These are phyloP conservation scores for Zosterops hypoxanthus DNA, from an alignment of 2,113 vertebrate species.

Conservation along the genomic window DNA sequence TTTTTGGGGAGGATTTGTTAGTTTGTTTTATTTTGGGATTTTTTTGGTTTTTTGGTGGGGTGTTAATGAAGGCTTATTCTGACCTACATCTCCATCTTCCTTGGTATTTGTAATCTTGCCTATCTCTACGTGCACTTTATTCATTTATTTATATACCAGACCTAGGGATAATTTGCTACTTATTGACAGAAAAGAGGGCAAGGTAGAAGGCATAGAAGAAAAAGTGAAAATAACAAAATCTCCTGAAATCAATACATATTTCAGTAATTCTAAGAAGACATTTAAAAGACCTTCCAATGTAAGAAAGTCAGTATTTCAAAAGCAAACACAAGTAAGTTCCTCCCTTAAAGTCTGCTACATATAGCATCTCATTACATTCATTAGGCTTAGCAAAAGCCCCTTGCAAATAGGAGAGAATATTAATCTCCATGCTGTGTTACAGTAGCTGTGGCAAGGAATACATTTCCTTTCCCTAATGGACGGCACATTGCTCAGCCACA, in stretches of 20 bases:
- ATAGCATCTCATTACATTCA: not conserved
- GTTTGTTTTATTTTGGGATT: not conserved
- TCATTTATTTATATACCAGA: not conserved
- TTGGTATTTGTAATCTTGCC: not conserved
- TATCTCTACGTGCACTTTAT: rapidly evolving
- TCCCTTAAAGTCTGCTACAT: not conserved
- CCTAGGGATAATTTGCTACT: not conserved
- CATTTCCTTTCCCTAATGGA: not conserved
- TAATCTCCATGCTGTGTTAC: not conserved
- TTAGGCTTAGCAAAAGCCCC: not conserved
- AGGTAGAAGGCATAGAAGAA: not conserved
- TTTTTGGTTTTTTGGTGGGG: not conserved
- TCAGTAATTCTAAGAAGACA: conserved; percentile 1
- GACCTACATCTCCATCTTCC: not conserved
- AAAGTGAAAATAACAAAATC: not conserved
- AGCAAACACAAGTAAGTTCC: not conserved
- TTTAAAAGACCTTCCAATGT: not conserved
- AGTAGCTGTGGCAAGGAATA: not conserved
- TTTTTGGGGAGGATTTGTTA: too few species aligned
- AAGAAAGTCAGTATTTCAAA: conserved; percentile 14
- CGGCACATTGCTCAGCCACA: not conserved
- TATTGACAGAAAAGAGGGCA: not conserved
- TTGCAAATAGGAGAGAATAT: not conserved
- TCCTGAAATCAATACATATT: not conserved
- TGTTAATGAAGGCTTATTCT: not conserved